Percentiles rank a stretch among this genome's conserved stretches.
phyloP scores from a whole-genome alignment of 1,140 invertebrate genomes.

The Aphaenogaster ashmeadi region DNA sequence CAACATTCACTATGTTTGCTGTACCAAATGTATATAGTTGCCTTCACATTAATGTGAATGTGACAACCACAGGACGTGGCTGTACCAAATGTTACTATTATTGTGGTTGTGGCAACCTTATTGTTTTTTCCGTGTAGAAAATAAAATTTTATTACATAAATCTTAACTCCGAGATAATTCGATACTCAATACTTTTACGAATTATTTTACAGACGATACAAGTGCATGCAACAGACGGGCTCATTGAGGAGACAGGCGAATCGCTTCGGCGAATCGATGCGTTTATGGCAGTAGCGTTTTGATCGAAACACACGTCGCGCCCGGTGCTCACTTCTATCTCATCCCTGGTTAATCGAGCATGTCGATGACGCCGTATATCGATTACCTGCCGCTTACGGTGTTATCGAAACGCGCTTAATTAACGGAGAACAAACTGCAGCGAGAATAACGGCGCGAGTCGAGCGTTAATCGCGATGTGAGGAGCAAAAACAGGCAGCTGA shows the following conservation, averaged over 20 bases:
- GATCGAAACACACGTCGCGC: constrained; percentile 53
- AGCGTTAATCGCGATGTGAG: constrained; percentile 64
- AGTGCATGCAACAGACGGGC: not conserved
- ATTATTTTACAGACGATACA: not conserved
- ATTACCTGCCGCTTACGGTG: constrained; percentile 71
- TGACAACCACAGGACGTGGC: too few species aligned
- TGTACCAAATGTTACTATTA: too few species aligned
- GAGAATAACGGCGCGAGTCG: constrained; percentile 54
- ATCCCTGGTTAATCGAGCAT: constrained; percentile 59
- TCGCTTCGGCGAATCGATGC: constrained; percentile 37
- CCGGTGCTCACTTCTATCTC: constrained; percentile 35
- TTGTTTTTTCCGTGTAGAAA: too few species aligned
- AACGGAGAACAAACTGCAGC: constrained; percentile 71
- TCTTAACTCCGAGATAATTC: not conserved
- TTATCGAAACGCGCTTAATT: constrained; percentile 75
- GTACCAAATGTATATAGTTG: too few species aligned
- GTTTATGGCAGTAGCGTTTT: constrained; percentile 49
- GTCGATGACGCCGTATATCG: constrained; percentile 71
- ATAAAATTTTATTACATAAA: not conserved
- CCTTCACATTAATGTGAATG: too few species aligned
- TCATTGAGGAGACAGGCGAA: not conserved
- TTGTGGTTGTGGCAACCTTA: too few species aligned
- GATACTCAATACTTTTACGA: not conserved
- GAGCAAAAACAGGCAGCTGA: constrained; percentile 32
- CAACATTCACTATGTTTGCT: too few species aligned